Base-by-base conservation (phyloP, 2,113 vertebrate genomes). In the Fregetta grallaria region DNA sequence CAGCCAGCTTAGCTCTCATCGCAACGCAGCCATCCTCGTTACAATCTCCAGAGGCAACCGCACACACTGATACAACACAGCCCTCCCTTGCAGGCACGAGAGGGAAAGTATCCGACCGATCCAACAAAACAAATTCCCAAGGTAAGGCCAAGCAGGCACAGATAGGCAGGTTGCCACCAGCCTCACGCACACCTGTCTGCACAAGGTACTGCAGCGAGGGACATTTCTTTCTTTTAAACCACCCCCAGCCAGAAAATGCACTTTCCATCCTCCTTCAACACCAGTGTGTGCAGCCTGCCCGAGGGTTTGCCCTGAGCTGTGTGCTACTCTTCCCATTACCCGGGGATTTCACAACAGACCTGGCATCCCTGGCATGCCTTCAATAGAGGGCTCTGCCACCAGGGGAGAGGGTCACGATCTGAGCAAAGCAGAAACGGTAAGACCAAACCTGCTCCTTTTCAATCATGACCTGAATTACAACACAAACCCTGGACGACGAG, bases 1-100 rank as follows among this genome's bases (percentile, higher is more conserved):
- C 80, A 49, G 76, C 34, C 59, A 80, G 58, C 30, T 40, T 6
- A 53, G 62, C 59, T 42, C 67, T 30, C 55, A 22, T 10, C 16
- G 0, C 55, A 68, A 55, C 1, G 2, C n/a, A 50, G 53, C 15
- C n/a, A 0, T 21, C 59, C 78, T 45, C 7, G 0, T 34, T 10
- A 44, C 42, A 9, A 6, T 27, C 59, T 77, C 91, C 88, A 83
- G 68, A 62, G 45, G 68, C 9, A 2, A n/a, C 34, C 3, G 2
- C 56, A 11, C 3, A 0, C 53, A 18, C 74, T 1, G 13, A 53
- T 18, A 84, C 62, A 65, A 65, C 59, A 30, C 9, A 44, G 58
- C 36, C 38, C 20, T 42, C 63, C 10, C 76, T 10, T 13, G 40
- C 89, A 68, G 74, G 66, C 66, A 26, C 0, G 1, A 45, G 27